Conservation (phyloP, 1,140 invertebrate species). For the Cotesia chilonis region DNA sequence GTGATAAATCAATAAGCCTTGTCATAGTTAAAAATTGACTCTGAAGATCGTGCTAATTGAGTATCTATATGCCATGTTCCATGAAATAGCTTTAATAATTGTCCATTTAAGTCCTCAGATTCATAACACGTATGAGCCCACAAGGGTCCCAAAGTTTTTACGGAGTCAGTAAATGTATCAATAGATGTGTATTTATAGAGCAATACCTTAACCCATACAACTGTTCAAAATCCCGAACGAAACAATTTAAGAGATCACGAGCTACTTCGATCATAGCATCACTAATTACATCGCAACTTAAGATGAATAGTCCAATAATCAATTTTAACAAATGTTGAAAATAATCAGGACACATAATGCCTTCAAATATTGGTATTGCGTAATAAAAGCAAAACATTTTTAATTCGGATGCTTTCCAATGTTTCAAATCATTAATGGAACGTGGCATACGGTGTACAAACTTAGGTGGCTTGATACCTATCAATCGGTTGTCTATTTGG, state of each 20-base stretch:
- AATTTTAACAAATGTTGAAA: constrained; percentile 15
- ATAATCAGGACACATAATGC: constrained; percentile 9
- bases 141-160: constrained; percentile 18
- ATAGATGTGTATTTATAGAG: constrained; percentile 18
- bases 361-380: not conserved
- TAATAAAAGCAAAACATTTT: constrained; percentile 10
- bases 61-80: constrained; percentile 17
- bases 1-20: not conserved
- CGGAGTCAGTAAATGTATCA: constrained; percentile 18
- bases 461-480: constrained; percentile 21
- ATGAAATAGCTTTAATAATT: constrained; percentile 21
- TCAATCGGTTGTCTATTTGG: not conserved
- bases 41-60: constrained; percentile 12
- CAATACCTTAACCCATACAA: constrained; percentile 14
- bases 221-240: not conserved
- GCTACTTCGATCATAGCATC: not conserved
- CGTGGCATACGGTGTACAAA: constrained; percentile 17
- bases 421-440: not conserved
- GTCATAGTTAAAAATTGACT: constrained; percentile 8
- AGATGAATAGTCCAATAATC: constrained; percentile 7
- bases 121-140: constrained; percentile 12
- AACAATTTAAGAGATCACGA: not conserved
- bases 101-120: constrained; percentile 17
- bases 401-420: constrained; percentile 22
- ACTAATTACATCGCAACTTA: constrained; percentile 7